These are phyloP conservation scores for Neotoma lepida DNA, from an alignment of 2,113 vertebrate species.

Conservation along the genomic window DNA sequence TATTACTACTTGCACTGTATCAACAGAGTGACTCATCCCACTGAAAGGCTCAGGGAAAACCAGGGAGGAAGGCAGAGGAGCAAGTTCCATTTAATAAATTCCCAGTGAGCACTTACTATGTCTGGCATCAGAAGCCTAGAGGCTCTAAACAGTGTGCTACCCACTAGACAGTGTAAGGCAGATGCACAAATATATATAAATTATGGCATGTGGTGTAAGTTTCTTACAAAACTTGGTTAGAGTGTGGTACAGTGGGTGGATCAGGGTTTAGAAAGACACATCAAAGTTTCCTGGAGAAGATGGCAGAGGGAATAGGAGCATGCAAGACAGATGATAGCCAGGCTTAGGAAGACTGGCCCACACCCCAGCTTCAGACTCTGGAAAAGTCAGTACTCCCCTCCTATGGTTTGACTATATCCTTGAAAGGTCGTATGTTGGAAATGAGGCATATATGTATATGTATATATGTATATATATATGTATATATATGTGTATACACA, in stretches of 20 bases:
- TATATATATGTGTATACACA: too few relatives aligned
- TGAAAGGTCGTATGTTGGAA: neutral
- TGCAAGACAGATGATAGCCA: neutral
- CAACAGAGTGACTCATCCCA: constrained; percentile 63
- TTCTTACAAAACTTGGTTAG: neutral
- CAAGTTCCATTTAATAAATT: constrained; percentile 65
- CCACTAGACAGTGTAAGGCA: neutral
- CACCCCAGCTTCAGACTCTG: neutral
- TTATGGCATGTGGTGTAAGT: neutral
- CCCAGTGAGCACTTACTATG: neutral
- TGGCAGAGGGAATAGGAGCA: neutral
- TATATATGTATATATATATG: too few relatives aligned
- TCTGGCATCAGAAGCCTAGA: constrained; percentile 10
- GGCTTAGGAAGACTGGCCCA: neutral
- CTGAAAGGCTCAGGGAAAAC: constrained; percentile 35
- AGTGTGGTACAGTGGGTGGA: neutral
- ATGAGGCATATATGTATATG: too few relatives aligned
- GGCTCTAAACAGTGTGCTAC: neutral
- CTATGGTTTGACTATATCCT: neutral
- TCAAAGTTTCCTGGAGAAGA: neutral
- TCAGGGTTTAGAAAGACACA: neutral
- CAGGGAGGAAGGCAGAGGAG: constrained; percentile 29
- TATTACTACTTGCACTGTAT: constrained; percentile 66
- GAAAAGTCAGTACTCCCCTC: neutral
- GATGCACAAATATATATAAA: neutral